Evolutionary conservation across 2,888 invertebrate species (phyloP), one percentile per base, ranked within the genome.

Genomic region (Mellilla xanthometata): DNA sequence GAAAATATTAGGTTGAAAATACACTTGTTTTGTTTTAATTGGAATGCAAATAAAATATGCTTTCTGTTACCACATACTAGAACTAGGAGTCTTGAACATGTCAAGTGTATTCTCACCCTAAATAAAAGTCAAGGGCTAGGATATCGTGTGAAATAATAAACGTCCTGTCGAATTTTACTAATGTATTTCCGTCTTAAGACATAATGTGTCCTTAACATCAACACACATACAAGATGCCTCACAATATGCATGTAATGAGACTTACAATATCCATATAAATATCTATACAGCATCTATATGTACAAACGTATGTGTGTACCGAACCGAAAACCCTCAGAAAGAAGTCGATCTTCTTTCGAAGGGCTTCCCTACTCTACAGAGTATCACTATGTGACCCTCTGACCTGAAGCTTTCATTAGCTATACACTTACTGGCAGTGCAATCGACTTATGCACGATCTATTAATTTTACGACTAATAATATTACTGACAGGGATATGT

Each of bases 281-380:
- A 82, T 81, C 75, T 85, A 81, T 86, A 88, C 82, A 88, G 85
- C 82, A 81, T 86, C 82, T 80, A 83, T 88, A 88, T 87, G 80
- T 88, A 88, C 88, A 88, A 64, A 68, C 67, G 76, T 79, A 72
- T 71, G 72, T 78, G 81, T 80, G 76, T 51, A 49, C 49, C 31
- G 41, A 41, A 24, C 3, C n/a, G 8, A 8, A 24, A 8, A 5
- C 24, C 24, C 8, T n/a, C 24, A 24, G 6, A 8, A 7, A 8
- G 7, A 3, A 8, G 24, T 19, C 24, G 24, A 24, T n/a, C 24
- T 24, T n/a, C 6, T 19, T 4, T 19, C 1, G 39, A 52, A 56
- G 45, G 53, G 63, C 58, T 48, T 49, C 52, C 49, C 70, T 72
- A 77, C 58, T 54, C 71, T 71, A 48, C 12, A 64, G 62, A 61